Evolutionary conservation across 2,113 vertebrate species (phyloP).

Genomic region (Alligator mississippiensis): DNA sequence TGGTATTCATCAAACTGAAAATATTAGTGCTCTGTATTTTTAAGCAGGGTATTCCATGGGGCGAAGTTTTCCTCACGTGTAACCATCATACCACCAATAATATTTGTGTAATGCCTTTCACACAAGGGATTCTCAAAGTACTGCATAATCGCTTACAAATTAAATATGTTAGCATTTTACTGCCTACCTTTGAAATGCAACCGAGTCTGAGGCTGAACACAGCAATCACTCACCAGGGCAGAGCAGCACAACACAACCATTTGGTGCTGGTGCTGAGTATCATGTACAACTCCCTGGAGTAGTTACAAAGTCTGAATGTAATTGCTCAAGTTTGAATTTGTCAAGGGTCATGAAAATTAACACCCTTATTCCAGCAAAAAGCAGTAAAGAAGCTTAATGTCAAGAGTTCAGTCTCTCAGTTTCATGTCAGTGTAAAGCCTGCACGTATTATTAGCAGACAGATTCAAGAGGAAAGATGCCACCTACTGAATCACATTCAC

Average conservation of each 20-base stretch:
- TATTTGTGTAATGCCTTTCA: background rate
- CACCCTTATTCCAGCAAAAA: background rate
- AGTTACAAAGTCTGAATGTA: background rate
- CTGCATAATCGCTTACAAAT: background rate
- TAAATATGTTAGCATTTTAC: fast-evolving
- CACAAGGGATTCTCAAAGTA: background rate
- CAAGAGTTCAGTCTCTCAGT: background rate
- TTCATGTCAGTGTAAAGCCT: background rate
- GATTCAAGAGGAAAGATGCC: background rate
- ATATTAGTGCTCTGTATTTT: background rate
- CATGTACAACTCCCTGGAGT: fast-evolving
- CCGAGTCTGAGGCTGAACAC: background rate
- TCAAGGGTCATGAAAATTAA: background rate
- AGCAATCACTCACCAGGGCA: background rate
- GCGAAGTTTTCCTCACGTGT: background rate
- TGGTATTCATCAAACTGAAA: background rate
- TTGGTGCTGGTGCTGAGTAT: background rate
- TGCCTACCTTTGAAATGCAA: background rate
- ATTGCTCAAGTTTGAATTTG: background rate
- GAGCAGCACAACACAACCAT: fast-evolving
- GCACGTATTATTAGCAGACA: background rate
- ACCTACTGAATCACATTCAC: background rate
- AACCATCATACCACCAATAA: background rate
- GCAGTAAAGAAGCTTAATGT: background rate
- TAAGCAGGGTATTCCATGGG: background rate